Evolutionary conservation across 2,888 invertebrate species (phyloP).

Genomic region (Apantesis nais): DNA sequence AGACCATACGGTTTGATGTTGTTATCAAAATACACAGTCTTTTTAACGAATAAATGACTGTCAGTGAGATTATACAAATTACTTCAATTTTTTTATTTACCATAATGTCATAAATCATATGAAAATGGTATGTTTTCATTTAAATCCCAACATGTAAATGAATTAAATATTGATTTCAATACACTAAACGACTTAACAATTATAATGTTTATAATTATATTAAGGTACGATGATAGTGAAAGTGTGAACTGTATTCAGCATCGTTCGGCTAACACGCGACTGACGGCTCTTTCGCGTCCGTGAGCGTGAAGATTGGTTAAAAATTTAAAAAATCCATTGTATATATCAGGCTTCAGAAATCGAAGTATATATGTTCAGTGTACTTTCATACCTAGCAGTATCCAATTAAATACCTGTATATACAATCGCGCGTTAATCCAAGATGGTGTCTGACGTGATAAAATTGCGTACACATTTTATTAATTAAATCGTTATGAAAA

Average conservation of each 20-base stretch:
- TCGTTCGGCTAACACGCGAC: slow-evolving; percentile 40
- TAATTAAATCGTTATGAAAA: slow-evolving; percentile 55
- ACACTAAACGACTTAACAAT: slow-evolving; percentile 57
- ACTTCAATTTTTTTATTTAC: slow-evolving; percentile 41
- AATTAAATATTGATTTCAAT: slow-evolving; percentile 54
- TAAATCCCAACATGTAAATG: slow-evolving; percentile 56
- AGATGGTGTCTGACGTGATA: slow-evolving; percentile 46
- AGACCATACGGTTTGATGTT: slow-evolving; percentile 75
- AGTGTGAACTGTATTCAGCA: slow-evolving; percentile 44
- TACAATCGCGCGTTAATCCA: slow-evolving; percentile 49
- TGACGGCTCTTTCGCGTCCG: slow-evolving; percentile 23
- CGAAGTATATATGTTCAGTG: slow-evolving; percentile 5
- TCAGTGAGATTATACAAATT: slow-evolving; percentile 71
- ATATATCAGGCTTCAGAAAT: slow-evolving; percentile 21
- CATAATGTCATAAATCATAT: slow-evolving; percentile 43
- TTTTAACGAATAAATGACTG: slow-evolving; percentile 60
- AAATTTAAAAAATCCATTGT: slow-evolving; percentile 7
- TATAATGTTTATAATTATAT: slow-evolving; percentile 53
- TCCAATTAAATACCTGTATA: slow-evolving; percentile 22
- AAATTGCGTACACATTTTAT: slow-evolving; percentile 56
- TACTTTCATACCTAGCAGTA: slow-evolving; percentile 17
- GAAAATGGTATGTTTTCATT: slow-evolving; percentile 48
- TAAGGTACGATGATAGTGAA: slow-evolving; percentile 55
- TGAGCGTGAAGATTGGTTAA: background rate
- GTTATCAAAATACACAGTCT: slow-evolving; percentile 81